Base-by-base conservation (phyloP, 2,888 invertebrate species). In the Acanthosoma haemorrhoidale region DNA sequence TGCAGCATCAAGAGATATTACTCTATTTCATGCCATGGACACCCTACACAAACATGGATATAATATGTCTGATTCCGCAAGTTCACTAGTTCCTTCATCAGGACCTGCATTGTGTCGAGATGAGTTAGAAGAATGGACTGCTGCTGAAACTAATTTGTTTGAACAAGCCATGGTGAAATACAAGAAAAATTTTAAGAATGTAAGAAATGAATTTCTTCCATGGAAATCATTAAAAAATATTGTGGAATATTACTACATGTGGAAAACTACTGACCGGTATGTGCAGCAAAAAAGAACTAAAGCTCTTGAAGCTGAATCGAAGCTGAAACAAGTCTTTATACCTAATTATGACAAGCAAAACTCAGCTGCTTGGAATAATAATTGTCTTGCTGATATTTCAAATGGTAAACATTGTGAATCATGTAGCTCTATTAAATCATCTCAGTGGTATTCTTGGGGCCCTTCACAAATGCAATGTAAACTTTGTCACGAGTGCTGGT, bases 121-220 rank as follows among this genome's bases (percentile, higher is more conserved):
- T 84, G 98, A 99, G 84, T 95, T 99, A 91, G 99, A 99, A 83
- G 97, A 99, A 83, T 99, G 99, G 99, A 96, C 97, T 77, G 96
- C 98, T 41, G 93, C 95, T 11, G 99, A 99, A 81, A 97, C 98
- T 67, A 96, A 96, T 83, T 87, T 99, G 70, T 99, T 99, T 81
- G 99, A 99, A 82, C 98, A 99, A 83, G 98, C 97, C 41, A 85
- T 99, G 77, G 97, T 94, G 80, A 94, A 94, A 81, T 95, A 94
- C 81, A 97, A 97, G 77, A 99, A 99, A 83, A 98, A 99, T 84
- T 99, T 99, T 82, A 91, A 92, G 78, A 98, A 98, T 80, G 97
- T 99, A 80, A 89, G 96, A 80, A 90, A 91, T 81, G 97, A 99
- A 82, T 97, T 96, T 85, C 85, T 98, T 79, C 96, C 96, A 61